phyloP scores from a whole-genome alignment of 2,797 vertebrate species.

The Cossypha niveicapilla region DNA sequence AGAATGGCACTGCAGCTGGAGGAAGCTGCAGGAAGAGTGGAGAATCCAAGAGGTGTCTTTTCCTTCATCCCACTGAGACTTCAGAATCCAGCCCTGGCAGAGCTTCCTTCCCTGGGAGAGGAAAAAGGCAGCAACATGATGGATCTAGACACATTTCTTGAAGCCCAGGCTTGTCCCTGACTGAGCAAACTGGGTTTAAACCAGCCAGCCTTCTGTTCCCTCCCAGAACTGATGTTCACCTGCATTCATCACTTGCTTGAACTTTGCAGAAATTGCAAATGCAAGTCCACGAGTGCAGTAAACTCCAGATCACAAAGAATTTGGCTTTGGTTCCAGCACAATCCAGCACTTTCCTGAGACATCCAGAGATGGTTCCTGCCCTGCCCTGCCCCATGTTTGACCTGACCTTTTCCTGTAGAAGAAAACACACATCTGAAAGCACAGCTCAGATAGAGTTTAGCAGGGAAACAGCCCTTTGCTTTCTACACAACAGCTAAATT shows the following conservation, averaged over 20 bases:
- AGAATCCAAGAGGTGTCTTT: background rate
- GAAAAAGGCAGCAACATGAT: background rate
- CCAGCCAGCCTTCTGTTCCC: background rate
- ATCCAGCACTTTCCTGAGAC: background rate
- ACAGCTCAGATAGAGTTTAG: background rate
- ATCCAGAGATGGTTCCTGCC: background rate
- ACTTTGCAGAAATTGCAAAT: background rate
- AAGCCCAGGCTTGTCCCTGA: background rate
- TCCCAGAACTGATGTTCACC: background rate
- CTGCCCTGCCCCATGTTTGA: background rate
- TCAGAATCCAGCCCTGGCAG: background rate
- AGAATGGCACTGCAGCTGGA: background rate
- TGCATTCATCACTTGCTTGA: background rate
- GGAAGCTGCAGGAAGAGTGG: background rate
- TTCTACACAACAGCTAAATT: background rate
- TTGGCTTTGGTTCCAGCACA: background rate
- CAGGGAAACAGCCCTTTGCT: background rate
- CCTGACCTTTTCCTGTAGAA: background rate
- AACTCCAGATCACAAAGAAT: background rate
- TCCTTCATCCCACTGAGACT: background rate
- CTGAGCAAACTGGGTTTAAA: background rate
- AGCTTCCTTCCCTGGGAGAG: background rate
- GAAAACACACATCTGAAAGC: background rate
- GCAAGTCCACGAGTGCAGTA: background rate
- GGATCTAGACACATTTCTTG: accelerated